Percentiles rank a stretch among this genome's conserved stretches.
Evolutionary conservation across 2,888 invertebrate genomes (phyloP).

Genomic region (Drosophila formosana): DNA sequence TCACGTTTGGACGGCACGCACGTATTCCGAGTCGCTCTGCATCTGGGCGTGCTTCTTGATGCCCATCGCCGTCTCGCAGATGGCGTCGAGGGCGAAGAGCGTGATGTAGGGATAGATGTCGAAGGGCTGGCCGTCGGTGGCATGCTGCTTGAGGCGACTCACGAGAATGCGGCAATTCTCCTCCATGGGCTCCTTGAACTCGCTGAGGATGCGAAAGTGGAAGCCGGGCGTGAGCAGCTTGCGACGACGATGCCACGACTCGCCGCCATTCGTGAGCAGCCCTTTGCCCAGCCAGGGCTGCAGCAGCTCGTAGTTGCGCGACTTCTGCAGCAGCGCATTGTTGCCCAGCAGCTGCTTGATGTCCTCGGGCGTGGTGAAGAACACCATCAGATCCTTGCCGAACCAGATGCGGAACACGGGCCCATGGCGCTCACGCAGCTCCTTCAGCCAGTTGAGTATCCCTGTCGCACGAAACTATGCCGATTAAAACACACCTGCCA

Average conservation of each 20-base stretch:
- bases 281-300: conserved; percentile 83
- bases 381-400: conserved; percentile 82
- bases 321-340: conserved; percentile 78
- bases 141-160: conserved; percentile 83
- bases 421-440: conserved; percentile 76
- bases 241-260: conserved; percentile 89
- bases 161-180: conserved; percentile 88
- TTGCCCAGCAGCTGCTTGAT: conserved; percentile 76
- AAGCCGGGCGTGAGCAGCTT: conserved; percentile 92
- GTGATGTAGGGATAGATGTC: conserved; percentile 88
- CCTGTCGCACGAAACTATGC: conserved; percentile 50
- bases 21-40: conserved; percentile 89
- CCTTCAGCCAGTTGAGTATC: conserved; percentile 78
- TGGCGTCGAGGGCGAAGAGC: conserved; percentile 83
- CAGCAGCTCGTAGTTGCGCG: conserved; percentile 74
- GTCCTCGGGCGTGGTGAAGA: conserved; percentile 82
- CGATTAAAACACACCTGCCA: too few species aligned
- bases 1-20: conserved; percentile 89
- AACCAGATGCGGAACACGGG: conserved; percentile 83
- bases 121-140: conserved; percentile 84
- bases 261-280: conserved; percentile 82
- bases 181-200: conserved; percentile 90
- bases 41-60: conserved; percentile 90
- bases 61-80: conserved; percentile 92
- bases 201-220: conserved; percentile 91